phyloP scores from a whole-genome alignment of 2,113 vertebrate genomes.

The Lepidothrix coronata region DNA sequence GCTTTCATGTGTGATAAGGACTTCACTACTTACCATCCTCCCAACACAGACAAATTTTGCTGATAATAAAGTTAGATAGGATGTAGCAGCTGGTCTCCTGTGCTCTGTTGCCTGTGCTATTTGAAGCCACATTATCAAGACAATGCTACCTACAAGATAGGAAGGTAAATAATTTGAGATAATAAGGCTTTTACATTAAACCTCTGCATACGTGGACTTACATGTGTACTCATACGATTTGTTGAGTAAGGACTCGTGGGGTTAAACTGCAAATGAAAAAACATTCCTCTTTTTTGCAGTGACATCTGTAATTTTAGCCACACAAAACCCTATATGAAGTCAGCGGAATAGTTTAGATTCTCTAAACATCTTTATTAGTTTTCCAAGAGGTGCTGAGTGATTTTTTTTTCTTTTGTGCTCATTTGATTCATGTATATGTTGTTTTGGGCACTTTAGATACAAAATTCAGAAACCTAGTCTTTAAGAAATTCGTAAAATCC shows the following conservation, averaged over 20 bases:
- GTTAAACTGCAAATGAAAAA: background rate
- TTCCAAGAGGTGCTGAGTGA: background rate
- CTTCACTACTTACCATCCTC: background rate
- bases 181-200: background rate
- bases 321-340: background rate
- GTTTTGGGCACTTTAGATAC: background rate
- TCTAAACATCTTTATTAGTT: background rate
- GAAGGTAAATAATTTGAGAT: background rate
- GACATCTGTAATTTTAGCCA: background rate
- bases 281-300: background rate
- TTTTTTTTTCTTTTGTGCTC: background rate
- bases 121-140: background rate
- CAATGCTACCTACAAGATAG: background rate
- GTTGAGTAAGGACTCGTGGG: background rate
- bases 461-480: background rate
- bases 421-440: background rate
- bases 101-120: background rate
- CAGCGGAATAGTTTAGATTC: background rate
- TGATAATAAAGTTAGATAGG: background rate
- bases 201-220: background rate
- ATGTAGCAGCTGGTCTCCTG: background rate
- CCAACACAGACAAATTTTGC: background rate
- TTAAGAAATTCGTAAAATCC: background rate
- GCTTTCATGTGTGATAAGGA: background rate
- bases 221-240: background rate